Base-by-base conservation (phyloP, 2,888 invertebrate species). In the Brassicogethes aeneus region DNA sequence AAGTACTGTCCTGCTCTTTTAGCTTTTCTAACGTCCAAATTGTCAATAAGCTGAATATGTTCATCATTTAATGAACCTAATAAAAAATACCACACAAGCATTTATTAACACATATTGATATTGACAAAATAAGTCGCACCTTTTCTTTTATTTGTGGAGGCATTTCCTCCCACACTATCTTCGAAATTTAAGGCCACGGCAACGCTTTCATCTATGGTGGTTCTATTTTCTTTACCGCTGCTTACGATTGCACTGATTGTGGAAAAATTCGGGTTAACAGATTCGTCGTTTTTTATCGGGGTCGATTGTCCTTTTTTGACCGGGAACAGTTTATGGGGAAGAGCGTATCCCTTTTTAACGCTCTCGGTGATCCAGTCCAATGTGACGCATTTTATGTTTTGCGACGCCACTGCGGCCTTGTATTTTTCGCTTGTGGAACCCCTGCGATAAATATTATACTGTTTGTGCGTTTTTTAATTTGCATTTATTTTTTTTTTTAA, bases 361-460 rank as follows among this genome's bases (percentile, higher is more conserved):
- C 87, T 89, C 17, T 89, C 85, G 40, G 74, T 74, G 30, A 93
- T 71, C 94, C 95, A 95, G 2, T 80, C 69, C 0, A 83, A 75
- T 10, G 73, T 70, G 0, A 94, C 79, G 54, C 91, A 87, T 30
- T 78, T 54, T n/a, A 65, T 57, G 40, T 3, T 32, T 32, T 70
- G 70, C 2, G 39, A n/a, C 8, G 54, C 50, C 33, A 71, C 30
- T 0, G 76, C 76, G 0, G 75, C 75, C 55, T 74, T 80, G 54
- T 80, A 81, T 61, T 92, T 92, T 32, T 84, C 82, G 37, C 88
- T 85, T 48, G 74, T 69, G 2, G 70, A 57, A 1, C 82, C 82
- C 37, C 83, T 82, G 68, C n/a, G n/a, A 70, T 68, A 62, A 52
- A 48, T 45, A 46, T 34, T n/a, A n/a, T n/a, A n/a, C n/a, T n/a